Conservation (phyloP, 2,888 invertebrate genomes). For the Pachycephus smyrnensis region DNA sequence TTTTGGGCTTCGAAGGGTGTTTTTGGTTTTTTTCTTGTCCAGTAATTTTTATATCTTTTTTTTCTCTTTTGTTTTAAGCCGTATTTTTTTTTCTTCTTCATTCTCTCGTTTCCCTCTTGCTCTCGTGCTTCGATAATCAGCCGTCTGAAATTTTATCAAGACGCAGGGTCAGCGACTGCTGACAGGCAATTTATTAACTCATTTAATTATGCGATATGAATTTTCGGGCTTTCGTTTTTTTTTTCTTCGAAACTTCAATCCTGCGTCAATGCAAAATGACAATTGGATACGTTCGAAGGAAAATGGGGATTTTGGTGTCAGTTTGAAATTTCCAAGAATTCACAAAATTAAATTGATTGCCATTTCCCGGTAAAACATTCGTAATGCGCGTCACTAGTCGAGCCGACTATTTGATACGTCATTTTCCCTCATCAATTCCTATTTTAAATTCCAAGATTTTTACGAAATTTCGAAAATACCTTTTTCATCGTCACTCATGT, state of each 20-base stretch:
- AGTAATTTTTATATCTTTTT: background rate
- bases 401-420: no score
- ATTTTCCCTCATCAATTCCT: no score
- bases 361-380: no score
- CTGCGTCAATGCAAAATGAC: slow-evolving; percentile 1
- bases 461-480: no score
- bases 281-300: background rate
- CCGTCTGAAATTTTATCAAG: slow-evolving; percentile 20
- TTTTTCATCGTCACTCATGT: no score
- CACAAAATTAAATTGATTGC: no score
- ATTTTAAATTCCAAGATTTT: no score
- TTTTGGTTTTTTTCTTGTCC: background rate
- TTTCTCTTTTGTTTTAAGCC: background rate
- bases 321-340: no score
- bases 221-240: slow-evolving; percentile 20
- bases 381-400: no score
- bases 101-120: background rate
- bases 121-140: background rate
- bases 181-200: slow-evolving; percentile 19
- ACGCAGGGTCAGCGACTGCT: slow-evolving; percentile 25
- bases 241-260: slow-evolving; percentile 8
- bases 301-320: no score
- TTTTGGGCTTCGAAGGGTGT: background rate
- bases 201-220: slow-evolving; percentile 24
- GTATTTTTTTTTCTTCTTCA: background rate